Evolutionary conservation across 2,797 vertebrate genomes (phyloP).

Genomic region (Pangasius djambal): DNA sequence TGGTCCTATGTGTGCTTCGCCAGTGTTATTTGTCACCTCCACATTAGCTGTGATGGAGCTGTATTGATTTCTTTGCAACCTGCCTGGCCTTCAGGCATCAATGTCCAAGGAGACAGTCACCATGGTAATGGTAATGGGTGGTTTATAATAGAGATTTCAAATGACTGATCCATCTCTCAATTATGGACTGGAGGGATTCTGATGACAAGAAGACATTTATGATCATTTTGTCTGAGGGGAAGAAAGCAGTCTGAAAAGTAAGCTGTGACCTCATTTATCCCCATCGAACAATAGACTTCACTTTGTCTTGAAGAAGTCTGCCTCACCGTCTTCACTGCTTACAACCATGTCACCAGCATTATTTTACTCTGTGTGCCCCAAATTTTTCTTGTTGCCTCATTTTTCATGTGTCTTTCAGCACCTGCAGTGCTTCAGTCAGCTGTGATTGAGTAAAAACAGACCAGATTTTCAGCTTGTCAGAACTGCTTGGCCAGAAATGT

Average conservation of each 20-base stretch:
- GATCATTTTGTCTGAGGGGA: conserved; percentile 59
- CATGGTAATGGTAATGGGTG: conserved; percentile 63
- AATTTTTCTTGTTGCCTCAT: background rate
- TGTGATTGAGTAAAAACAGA: background rate
- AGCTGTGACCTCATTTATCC: conserved; percentile 45
- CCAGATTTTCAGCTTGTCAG: background rate
- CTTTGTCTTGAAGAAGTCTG: conserved; percentile 45
- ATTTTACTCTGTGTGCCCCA: conserved; percentile 4
- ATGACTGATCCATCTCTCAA: conserved; percentile 67
- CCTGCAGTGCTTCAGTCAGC: background rate
- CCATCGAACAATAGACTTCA: conserved; percentile 43
- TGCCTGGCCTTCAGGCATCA: conserved; percentile 66
- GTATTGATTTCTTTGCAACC: conserved; percentile 72
- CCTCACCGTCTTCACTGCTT: conserved; percentile 33
- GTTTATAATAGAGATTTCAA: conserved; percentile 64
- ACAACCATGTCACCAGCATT: conserved; percentile 43
- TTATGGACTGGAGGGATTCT: conserved; percentile 59
- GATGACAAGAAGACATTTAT: conserved; percentile 57
- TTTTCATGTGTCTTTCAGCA: background rate
- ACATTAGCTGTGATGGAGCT: conserved; percentile 70
- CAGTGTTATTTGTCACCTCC: conserved; percentile 70
- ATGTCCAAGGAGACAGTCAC: conserved; percentile 67
- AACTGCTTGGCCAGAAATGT: background rate
- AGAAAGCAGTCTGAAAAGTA: conserved; percentile 10
- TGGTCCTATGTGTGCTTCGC: conserved; percentile 62